phyloP scores from a whole-genome alignment of 2,888 invertebrate genomes.

The Temnothorax rugatulus region DNA sequence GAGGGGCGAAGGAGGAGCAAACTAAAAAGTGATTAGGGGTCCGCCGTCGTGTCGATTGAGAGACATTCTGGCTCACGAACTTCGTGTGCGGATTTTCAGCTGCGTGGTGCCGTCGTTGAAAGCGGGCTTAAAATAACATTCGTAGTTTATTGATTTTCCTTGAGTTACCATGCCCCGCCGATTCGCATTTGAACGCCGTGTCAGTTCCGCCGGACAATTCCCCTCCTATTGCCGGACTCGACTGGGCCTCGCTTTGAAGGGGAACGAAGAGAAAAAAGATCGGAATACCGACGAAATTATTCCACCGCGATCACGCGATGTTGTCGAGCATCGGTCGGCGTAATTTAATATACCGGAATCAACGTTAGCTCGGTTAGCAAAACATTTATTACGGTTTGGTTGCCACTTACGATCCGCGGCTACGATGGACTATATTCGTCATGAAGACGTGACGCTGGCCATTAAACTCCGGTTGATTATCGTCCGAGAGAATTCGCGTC shows the following conservation, averaged over 20 bases:
- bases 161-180: slow-evolving; percentile 17
- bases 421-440: neutral
- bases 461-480: neutral
- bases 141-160: slow-evolving; percentile 55
- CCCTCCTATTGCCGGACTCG: neutral
- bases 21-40: neutral
- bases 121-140: slow-evolving; percentile 54
- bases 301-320: neutral
- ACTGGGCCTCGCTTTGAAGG: neutral
- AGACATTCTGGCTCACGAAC: neutral
- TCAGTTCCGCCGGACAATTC: slow-evolving; percentile 32
- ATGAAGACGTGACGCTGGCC: neutral
- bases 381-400: neutral
- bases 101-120: slow-evolving; percentile 41
- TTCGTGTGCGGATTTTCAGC: slow-evolving; percentile 25
- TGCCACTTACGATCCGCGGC: neutral
- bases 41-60: neutral
- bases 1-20: neutral
- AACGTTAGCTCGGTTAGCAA: neutral
- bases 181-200: slow-evolving; percentile 42
- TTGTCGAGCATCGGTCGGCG: neutral
- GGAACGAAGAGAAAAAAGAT: neutral
- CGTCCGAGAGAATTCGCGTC: neutral
- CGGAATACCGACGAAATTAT: neutral
- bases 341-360: slow-evolving; percentile 7